A percentile compares a stretch with the other conserved stretches of the same genome.
Evolutionary conservation across 1,140 invertebrate genomes (phyloP).

Genomic region (Heliconius hewitsoni): DNA sequence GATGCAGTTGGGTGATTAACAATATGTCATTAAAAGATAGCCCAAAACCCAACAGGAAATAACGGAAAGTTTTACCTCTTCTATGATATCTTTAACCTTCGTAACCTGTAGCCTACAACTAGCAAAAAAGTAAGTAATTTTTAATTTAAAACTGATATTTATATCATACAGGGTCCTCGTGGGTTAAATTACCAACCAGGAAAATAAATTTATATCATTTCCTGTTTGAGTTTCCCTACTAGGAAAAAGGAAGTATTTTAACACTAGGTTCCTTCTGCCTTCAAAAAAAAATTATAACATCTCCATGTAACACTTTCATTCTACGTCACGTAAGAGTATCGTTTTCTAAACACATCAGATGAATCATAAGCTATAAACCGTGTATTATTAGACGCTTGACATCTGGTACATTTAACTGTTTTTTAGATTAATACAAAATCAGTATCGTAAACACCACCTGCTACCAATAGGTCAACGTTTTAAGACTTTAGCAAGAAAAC

Average conservation of each 20-base stretch:
- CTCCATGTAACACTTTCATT: background rate
- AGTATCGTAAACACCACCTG: constrained; percentile 19
- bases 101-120: too few species aligned
- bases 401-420: constrained; percentile 18
- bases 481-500: background rate
- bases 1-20: too few species aligned
- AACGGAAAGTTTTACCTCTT: too few species aligned
- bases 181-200: too few species aligned
- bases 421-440: constrained; percentile 22
- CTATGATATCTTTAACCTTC: too few species aligned
- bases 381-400: constrained; percentile 22
- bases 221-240: too few species aligned
- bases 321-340: background rate
- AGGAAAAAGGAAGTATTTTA: background rate
- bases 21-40: too few species aligned
- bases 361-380: constrained; percentile 10
- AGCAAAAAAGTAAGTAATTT: too few species aligned
- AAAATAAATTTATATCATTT: too few species aligned
- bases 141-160: too few species aligned
- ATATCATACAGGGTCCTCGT: too few species aligned
- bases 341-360: background rate
- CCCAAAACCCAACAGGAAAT: too few species aligned
- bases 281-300: background rate
- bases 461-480: constrained; percentile 16
- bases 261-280: background rate